phyloP scores from a whole-genome alignment of 1,140 invertebrate species.

The Rhynchophorus ferrugineus region DNA sequence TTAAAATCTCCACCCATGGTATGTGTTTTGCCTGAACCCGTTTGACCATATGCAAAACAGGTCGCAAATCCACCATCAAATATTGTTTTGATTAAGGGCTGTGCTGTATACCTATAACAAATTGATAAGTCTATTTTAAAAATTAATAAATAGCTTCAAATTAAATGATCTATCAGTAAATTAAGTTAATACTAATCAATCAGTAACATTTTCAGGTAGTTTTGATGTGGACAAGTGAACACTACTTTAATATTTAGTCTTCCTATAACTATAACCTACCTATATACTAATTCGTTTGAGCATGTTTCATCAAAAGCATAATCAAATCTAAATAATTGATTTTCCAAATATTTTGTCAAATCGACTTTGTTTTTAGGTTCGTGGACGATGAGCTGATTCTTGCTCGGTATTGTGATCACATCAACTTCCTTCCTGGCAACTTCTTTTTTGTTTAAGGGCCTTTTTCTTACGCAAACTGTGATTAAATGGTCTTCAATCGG shows the following conservation, averaged over 20 bases:
- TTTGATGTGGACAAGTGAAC: too few species aligned
- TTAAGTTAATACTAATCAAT: too few species aligned
- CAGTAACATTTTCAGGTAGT: too few species aligned
- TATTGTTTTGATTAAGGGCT: slow-evolving; percentile 77
- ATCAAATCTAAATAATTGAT: slow-evolving; percentile 76
- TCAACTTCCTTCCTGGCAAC: slow-evolving; percentile 74
- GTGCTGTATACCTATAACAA: slow-evolving; percentile 63
- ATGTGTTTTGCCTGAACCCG: slow-evolving; percentile 79
- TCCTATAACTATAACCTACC: slow-evolving; percentile 49
- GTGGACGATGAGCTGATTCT: slow-evolving; percentile 71
- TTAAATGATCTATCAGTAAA: too few species aligned
- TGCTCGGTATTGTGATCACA: slow-evolving; percentile 73
- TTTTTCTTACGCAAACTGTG: slow-evolving; percentile 95
- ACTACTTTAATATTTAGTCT: too few species aligned
- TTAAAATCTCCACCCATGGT: slow-evolving; percentile 77
- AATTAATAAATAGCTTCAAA: not conserved
- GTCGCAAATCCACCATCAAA: slow-evolving; percentile 87
- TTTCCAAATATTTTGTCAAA: slow-evolving; percentile 77
- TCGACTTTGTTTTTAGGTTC: slow-evolving; percentile 79
- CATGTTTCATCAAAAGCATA: slow-evolving; percentile 77
- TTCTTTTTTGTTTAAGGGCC: slow-evolving; percentile 95
- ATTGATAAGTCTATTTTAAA: not conserved
- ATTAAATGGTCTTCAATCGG: slow-evolving; percentile 94
- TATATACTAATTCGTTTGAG: slow-evolving; percentile 73
- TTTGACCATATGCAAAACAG: slow-evolving; percentile 87